Conservation (phyloP, 1,140 invertebrate species). For the Zeugodacus cucurbitae region DNA sequence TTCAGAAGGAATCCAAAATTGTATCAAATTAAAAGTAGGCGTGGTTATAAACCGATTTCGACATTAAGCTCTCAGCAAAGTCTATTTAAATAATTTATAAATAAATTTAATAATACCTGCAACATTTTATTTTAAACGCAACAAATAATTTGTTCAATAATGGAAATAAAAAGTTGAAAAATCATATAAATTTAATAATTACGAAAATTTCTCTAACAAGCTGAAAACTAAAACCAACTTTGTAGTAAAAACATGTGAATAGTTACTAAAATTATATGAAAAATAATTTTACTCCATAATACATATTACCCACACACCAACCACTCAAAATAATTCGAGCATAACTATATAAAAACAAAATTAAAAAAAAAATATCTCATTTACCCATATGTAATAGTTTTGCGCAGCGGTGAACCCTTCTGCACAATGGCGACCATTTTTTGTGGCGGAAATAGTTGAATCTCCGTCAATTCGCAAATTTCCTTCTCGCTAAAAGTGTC, state of each 20-base stretch:
- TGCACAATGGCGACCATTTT: constrained; percentile 69
- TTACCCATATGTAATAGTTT: constrained; percentile 73
- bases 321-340: not conserved
- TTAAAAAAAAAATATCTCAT: constrained; percentile 26
- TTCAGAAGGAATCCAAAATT: no score
- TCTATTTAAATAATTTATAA: no score
- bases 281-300: no score
- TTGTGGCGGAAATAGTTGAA: constrained; percentile 70
- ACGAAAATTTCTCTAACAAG: not conserved
- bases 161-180: no score
- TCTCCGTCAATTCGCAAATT: constrained; percentile 72
- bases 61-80: no score
- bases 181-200: not conserved
- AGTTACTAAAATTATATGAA: not conserved
- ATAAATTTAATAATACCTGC: no score
- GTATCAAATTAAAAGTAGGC: no score
- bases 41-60: no score
- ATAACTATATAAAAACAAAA: not conserved
- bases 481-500: constrained; percentile 71
- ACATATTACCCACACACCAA: no score
- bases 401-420: constrained; percentile 73
- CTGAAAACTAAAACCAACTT: not conserved
- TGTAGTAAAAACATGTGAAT: not conserved
- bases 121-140: no score
- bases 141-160: no score